These are phyloP conservation scores for Drosophila rubida DNA, from an alignment of 2,888 invertebrate genomes.

Conservation along the genomic window DNA sequence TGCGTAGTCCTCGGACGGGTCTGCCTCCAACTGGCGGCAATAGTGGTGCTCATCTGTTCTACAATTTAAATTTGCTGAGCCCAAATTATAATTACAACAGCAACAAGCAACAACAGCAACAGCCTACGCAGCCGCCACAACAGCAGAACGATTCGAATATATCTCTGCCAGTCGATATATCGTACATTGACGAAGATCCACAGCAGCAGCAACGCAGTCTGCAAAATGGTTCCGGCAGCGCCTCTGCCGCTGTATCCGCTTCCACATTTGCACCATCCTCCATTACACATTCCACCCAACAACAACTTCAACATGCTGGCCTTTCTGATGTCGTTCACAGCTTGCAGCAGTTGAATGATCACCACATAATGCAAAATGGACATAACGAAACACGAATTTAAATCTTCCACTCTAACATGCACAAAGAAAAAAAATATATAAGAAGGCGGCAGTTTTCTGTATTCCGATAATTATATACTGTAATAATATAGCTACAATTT, in stretches of 20 bases:
- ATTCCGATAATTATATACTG: conserved; percentile 48
- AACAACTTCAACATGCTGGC: conserved; percentile 24
- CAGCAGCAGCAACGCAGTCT: conserved; percentile 54
- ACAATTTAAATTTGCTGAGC: conserved; percentile 81
- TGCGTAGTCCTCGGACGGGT: conserved; percentile 92
- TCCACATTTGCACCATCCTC: conserved; percentile 19
- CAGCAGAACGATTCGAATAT: conserved; percentile 59
- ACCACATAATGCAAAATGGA: conserved; percentile 42
- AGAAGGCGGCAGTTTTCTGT: conserved; percentile 29
- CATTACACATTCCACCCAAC: conserved; percentile 1
- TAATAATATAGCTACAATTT: conserved; percentile 41
- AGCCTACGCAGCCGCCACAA: conserved; percentile 57
- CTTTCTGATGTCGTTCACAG: conserved; percentile 56
- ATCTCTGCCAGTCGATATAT: conserved; percentile 87
- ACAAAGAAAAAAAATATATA: background rate
- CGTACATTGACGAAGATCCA: conserved; percentile 89
- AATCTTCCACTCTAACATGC: conserved; percentile 1
- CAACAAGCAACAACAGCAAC: conserved; percentile 61
- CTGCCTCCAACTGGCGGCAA: conserved; percentile 82
- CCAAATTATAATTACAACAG: conserved; percentile 60
- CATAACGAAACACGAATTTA: conserved; percentile 76
- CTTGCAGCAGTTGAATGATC: conserved; percentile 45
- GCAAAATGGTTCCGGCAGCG: conserved; percentile 55
- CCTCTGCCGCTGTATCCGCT: conserved; percentile 40
- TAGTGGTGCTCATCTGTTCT: conserved; percentile 71